Conservation (phyloP, 2,113 vertebrate species). For the Amphiprion ocellaris region DNA sequence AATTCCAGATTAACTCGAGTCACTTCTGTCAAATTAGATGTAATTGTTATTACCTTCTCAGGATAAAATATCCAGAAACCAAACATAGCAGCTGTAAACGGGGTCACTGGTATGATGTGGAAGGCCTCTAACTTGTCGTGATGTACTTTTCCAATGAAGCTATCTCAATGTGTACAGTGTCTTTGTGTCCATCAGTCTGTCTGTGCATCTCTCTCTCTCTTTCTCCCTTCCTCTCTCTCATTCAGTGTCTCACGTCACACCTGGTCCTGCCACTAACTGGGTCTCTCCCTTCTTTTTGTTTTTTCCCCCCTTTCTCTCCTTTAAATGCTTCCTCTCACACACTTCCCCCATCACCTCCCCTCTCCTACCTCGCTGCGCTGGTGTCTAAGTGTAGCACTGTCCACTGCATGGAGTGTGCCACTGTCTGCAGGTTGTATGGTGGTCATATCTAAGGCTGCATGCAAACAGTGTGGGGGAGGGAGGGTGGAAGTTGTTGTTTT, state of each 20-base stretch:
- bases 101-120: background rate
- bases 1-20: too few species aligned
- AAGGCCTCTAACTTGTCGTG: background rate
- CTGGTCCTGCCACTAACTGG: conserved; percentile 72
- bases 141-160: conserved; percentile 1
- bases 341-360: conserved; percentile 25
- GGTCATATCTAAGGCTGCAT: conserved; percentile 62
- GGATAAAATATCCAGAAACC: conserved; percentile 22
- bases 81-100: conserved; percentile 20
- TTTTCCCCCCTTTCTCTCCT: conserved; percentile 30
- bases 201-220: conserved; percentile 34
- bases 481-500: background rate
- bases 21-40: too few species aligned
- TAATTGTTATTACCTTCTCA: background rate
- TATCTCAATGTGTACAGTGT: conserved; percentile 6
- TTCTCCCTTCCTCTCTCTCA: conserved; percentile 51
- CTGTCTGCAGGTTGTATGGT: conserved; percentile 79
- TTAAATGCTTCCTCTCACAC: conserved; percentile 50
- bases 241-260: conserved; percentile 71
- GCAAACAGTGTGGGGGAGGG: conserved; percentile 12
- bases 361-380: conserved; percentile 50
- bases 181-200: conserved; percentile 57
- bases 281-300: conserved; percentile 55
- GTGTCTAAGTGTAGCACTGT: conserved; percentile 75
- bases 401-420: conserved; percentile 77